Conservation (phyloP, 2,113 vertebrate genomes). For the Glareola pratincola region DNA sequence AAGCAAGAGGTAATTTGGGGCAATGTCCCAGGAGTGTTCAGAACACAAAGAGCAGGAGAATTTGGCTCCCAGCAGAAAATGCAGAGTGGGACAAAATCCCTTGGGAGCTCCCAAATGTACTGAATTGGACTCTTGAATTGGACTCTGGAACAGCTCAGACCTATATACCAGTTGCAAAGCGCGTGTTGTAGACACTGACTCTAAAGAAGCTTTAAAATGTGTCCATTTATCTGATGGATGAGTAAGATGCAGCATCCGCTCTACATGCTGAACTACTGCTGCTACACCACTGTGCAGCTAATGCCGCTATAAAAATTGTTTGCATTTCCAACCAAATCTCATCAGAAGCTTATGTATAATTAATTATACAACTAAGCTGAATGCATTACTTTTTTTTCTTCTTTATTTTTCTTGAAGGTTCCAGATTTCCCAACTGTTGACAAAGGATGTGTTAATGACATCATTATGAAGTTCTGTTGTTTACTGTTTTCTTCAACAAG, state of each 20-base stretch:
- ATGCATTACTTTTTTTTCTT: background rate
- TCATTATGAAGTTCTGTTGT: conserved; percentile 46
- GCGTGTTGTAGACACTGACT: background rate
- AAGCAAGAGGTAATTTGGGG: background rate
- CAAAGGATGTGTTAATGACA: conserved; percentile 43
- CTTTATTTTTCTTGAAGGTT: conserved; percentile 25
- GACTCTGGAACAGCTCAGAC: background rate
- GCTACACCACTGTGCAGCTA: background rate
- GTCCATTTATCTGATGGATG: background rate
- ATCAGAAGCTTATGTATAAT: conserved; percentile 21
- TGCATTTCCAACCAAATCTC: conserved; percentile 3
- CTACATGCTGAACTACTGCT: background rate
- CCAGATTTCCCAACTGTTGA: conserved; percentile 39
- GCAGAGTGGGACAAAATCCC: background rate
- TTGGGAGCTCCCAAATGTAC: background rate
- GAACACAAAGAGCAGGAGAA: background rate
- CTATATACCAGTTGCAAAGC: background rate
- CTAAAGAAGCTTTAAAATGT: background rate
- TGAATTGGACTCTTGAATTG: background rate
- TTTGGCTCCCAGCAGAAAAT: background rate
- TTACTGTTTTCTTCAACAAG: conserved; percentile 56
- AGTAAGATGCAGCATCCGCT: background rate
- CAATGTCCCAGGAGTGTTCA: background rate
- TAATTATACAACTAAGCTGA: background rate
- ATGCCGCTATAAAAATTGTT: background rate